Conservation (phyloP, 2,113 vertebrate genomes). For the Lichenostomus cassidix region DNA sequence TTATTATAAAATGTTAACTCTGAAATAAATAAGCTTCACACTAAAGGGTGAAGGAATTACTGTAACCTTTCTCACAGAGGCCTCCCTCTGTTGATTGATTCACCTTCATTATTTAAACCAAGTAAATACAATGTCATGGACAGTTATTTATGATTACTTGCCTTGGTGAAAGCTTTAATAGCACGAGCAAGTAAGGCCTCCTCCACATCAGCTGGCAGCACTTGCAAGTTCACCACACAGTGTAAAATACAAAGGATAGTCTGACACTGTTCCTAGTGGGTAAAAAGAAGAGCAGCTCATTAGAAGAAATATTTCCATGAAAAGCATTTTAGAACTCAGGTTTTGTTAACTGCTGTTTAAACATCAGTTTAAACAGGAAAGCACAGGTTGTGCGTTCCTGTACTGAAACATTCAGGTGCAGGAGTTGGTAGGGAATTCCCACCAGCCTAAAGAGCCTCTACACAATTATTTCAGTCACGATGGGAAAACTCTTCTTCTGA, state of each 20-base stretch:
- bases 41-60: not conserved
- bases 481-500: not conserved
- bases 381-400: not conserved
- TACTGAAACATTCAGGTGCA: not conserved
- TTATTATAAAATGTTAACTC: not conserved
- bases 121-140: not conserved
- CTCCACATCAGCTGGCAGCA: constrained; percentile 82
- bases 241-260: constrained; percentile 90
- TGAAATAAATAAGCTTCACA: not conserved
- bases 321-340: not conserved
- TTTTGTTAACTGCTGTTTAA: not conserved
- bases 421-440: not conserved
- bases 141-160: constrained; percentile 46
- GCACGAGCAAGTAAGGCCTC: constrained; percentile 81
- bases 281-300: constrained; percentile 12
- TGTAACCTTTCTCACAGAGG: not conserved
- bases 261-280: constrained; percentile 83
- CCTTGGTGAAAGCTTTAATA: constrained; percentile 91
- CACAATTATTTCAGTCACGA: not conserved
- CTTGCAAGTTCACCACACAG: constrained; percentile 83
- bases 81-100: not conserved
- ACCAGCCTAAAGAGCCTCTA: not conserved
- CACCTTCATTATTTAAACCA: not conserved
- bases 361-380: no score
- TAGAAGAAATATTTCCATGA: not conserved